These are phyloP conservation scores for Pyrocephalus nanus DNA, from an alignment of 2,797 vertebrate genomes.

Conservation along the genomic window DNA sequence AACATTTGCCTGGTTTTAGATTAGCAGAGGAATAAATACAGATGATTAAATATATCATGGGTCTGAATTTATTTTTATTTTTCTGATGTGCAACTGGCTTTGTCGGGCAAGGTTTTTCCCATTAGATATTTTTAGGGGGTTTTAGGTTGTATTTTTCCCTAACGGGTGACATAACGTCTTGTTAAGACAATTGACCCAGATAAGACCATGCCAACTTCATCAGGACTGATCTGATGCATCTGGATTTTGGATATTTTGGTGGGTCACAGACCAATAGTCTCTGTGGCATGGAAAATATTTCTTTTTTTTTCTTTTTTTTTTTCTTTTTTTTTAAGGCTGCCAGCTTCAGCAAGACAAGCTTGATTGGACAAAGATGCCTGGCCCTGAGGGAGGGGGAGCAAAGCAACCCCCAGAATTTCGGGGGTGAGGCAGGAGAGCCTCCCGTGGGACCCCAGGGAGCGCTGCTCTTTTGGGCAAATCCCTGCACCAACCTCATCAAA, in stretches of 20 bases:
- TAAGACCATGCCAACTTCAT: slow-evolving; percentile 62
- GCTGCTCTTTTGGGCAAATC: neutral
- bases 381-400: neutral
- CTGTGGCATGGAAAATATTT: slow-evolving; percentile 63
- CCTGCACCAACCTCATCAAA: neutral
- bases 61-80: slow-evolving; percentile 64
- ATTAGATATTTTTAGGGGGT: slow-evolving; percentile 60
- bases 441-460: too few relatives aligned
- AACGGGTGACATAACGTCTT: slow-evolving; percentile 67
- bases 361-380: slow-evolving; percentile 38
- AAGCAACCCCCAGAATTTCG: neutral
- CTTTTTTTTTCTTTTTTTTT: neutral
- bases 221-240: slow-evolving; percentile 43
- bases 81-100: slow-evolving; percentile 50
- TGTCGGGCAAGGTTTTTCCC: slow-evolving; percentile 65
- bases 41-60: slow-evolving; percentile 65
- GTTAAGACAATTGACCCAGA: slow-evolving; percentile 70
- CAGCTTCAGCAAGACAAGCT: slow-evolving; percentile 45
- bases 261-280: slow-evolving; percentile 63
- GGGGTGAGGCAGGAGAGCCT: neutral
- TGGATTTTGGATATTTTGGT: slow-evolving; percentile 70
- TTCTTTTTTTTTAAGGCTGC: slow-evolving; percentile 31
- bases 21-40: slow-evolving; percentile 64
- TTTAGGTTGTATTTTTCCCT: slow-evolving; percentile 62
- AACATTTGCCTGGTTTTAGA: slow-evolving; percentile 61